phyloP scores from a whole-genome alignment of 64 coral and sea anemone species.

The Cladopsammia gracilis region DNA sequence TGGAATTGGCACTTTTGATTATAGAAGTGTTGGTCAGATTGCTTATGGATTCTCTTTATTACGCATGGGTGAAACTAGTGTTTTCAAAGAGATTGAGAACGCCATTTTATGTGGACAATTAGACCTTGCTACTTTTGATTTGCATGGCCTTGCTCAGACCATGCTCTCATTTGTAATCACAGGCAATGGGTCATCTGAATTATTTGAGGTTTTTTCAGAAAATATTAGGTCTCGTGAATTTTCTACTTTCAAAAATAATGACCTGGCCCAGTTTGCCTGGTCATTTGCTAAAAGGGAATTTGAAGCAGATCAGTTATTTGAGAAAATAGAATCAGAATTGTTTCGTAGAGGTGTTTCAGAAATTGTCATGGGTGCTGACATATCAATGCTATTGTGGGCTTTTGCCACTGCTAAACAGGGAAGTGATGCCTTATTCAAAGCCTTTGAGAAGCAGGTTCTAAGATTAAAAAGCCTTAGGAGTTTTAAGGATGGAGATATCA shows the following conservation, averaged over 20 bases:
- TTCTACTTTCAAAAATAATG: neutral
- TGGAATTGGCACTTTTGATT: neutral
- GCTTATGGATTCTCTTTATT: neutral
- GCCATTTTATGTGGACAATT: neutral
- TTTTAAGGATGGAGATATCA: neutral
- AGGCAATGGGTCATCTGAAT: neutral
- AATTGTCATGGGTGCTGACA: neutral
- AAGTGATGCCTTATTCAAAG: neutral
- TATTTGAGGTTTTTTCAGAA: neutral
- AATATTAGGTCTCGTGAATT: neutral
- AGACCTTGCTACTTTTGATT: neutral
- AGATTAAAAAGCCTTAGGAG: neutral
- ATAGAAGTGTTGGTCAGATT: neutral
- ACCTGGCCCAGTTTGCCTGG: neutral
- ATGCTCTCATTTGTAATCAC: neutral
- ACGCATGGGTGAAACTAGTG: neutral
- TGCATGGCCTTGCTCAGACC: conserved; percentile 1
- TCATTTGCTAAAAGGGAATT: neutral
- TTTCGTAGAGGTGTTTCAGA: neutral
- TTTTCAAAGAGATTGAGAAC: neutral
- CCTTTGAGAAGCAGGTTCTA: neutral
- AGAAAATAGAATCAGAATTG: neutral
- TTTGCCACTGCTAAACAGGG: neutral
- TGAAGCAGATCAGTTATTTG: neutral
- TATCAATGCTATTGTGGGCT: conserved; percentile 1